Evolutionary conservation across 2,797 vertebrate species (phyloP), one percentile per base, ranked within the genome.

Genomic region (Poeciliopsis infans): DNA sequence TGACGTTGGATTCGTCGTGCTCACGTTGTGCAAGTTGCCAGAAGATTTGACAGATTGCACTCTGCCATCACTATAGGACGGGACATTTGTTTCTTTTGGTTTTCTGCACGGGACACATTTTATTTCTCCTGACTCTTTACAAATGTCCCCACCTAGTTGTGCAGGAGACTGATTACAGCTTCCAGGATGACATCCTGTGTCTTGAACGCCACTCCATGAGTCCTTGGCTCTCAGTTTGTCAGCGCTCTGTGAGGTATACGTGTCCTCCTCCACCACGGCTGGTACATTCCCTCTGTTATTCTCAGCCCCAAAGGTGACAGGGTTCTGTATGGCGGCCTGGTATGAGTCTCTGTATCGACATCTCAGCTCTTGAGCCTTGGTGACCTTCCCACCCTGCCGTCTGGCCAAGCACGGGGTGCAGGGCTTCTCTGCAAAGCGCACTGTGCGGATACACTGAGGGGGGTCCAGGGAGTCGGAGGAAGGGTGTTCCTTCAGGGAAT

Each of bases 311-410:
- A 95, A 92, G 78, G 72, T 77, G 41, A 95, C 89, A 0, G 96
- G 96, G 79, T 97, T 96, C 88, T 97, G 93, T 10, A 96, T 92
- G 0, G 96, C 95, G 0, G 92, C 95, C 84, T 95, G 85, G 83
- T 96, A 96, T 16, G 97, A 97, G 51, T 97, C 95, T 0, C 93
- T 95, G 61, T 96, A 96, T 28, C 94, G 95, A 80, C 94, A 94
- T 64, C 95, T 94, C 3, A 94, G 77, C 55, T 94, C 87, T 0
- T 94, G 95, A 10, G 80, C 77, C 81, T 85, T 89, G 18, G 75
- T 90, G 23, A 94, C 93, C 59, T 76, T 86, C 12, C 83, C 88
- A 0, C 81, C 93, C 73, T 95, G 92, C 72, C 94, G 96, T 77
- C 93, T 95, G 66, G 87, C 95, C 89, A 94, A 91, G 84, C 95